These are phyloP conservation scores for Enteromius argenteus DNA, from an alignment of 2,797 vertebrate species.

Conservation along the genomic window DNA sequence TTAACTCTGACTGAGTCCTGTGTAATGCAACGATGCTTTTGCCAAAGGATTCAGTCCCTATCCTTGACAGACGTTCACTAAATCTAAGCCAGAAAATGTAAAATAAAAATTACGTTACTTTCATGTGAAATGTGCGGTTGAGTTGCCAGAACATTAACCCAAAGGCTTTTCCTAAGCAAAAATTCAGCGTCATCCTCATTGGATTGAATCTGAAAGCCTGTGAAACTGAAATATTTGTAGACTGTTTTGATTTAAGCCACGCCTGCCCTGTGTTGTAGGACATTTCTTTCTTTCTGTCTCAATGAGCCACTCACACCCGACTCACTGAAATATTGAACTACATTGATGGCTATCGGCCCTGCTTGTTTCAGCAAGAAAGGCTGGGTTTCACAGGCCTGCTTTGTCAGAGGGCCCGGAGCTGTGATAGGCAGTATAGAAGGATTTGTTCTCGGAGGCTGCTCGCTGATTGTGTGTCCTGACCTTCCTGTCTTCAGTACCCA, in stretches of 20 bases:
- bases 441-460: slow-evolving; percentile 45
- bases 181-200: not conserved
- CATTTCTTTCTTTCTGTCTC: slow-evolving; percentile 33
- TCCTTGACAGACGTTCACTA: not conserved
- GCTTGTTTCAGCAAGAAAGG: slow-evolving; percentile 46
- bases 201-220: not conserved
- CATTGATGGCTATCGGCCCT: slow-evolving; percentile 55
- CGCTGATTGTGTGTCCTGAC: slow-evolving; percentile 51
- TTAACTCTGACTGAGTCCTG: slow-evolving; percentile 25
- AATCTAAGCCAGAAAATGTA: not conserved
- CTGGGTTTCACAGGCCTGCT: slow-evolving; percentile 54
- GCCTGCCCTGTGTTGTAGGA: slow-evolving; percentile 19
- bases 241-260: slow-evolving; percentile 18
- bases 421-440: slow-evolving; percentile 27
- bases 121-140: not conserved
- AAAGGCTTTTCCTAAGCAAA: not conserved
- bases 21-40: slow-evolving; percentile 25
- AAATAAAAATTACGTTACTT: not conserved
- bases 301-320: slow-evolving; percentile 31
- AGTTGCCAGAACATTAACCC: not conserved
- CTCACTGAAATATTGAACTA: slow-evolving; percentile 60
- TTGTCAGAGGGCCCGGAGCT: slow-evolving; percentile 45
- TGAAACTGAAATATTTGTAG: slow-evolving; percentile 20
- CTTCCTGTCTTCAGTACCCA: slow-evolving; percentile 44
- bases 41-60: slow-evolving; percentile 17